Percentiles rank a stretch among this genome's conserved stretches.
Evolutionary conservation across 1,140 invertebrate species (phyloP).

Genomic region (Sycobia sp.): DNA sequence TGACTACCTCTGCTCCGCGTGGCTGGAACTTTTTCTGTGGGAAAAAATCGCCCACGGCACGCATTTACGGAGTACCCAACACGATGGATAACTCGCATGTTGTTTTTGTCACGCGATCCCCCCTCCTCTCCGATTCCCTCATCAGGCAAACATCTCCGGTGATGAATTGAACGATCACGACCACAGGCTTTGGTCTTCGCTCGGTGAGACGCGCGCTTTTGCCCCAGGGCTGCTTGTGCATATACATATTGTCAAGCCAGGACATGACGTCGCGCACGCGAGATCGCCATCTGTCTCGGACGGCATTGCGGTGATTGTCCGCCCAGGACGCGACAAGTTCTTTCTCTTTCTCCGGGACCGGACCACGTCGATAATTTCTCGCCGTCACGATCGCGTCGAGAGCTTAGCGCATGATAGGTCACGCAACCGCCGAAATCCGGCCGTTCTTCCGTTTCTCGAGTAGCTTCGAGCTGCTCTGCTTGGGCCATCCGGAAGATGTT

Average conservation of each 20-base stretch:
- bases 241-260: conserved; percentile 40
- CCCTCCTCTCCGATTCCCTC: too few relatives aligned
- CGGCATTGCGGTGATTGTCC: too few relatives aligned
- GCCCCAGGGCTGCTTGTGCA: conserved; percentile 31
- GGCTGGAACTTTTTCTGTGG: neutral
- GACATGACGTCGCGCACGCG: conserved; percentile 48
- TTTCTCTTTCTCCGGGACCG: conserved; percentile 39
- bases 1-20: too few relatives aligned
- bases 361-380: neutral
- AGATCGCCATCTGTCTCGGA: conserved; percentile 46
- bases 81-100: neutral
- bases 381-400: too few relatives aligned
- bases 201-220: neutral
- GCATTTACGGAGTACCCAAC: neutral
- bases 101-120: conserved; percentile 27
- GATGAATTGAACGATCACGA: conserved; percentile 30
- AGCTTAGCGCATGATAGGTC: too few relatives aligned
- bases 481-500: neutral
- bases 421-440: conserved; percentile 8
- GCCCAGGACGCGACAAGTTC: conserved; percentile 44
- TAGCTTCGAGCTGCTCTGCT: too few relatives aligned
- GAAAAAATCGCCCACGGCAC: neutral
- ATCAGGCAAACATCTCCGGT: conserved; percentile 34
- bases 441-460: neutral
- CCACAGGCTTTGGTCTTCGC: conserved; percentile 34